Evolutionary conservation across 2,797 vertebrate species (phyloP), one percentile per base, ranked within the genome.

Genomic region (Gouania willdenowi): DNA sequence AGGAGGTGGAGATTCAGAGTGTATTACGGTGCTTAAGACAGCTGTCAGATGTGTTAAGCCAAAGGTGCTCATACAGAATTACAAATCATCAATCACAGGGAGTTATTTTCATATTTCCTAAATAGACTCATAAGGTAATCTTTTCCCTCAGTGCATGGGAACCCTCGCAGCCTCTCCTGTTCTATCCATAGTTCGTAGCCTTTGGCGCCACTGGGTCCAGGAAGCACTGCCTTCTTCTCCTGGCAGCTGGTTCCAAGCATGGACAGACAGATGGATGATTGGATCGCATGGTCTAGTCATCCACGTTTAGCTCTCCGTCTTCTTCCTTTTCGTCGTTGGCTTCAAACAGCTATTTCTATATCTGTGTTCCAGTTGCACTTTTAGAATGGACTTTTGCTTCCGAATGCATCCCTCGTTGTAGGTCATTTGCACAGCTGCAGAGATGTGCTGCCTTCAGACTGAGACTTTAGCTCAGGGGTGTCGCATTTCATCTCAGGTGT

Each of bases 121-220:
- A 77, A 75, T 56, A 45, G 60, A 35, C 15, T 42, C 23, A 39
- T 62, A 41, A 66, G 66, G 47, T 26, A 36, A 30, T 31, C 20
- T 44, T 79, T 78, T 72, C 59, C 64, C 22, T 44, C 58, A 53
- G 61, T 55, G 42, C 47, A 43, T 43, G 70, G 34, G 62, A 64
- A 70, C 71, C 52, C 28, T 13, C 44, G 9, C 25, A 29, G 56
- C 3, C 5, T 24, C 26, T 29, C 24, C 22, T 53, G 6, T 73
- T 57, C 77, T 76, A 60, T 49, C 79, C 56, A 59, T 67, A 75
- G 66, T 39, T 16, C 37, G 58, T 54, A 26, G 46, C 58, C 34
- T 13, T 43, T 0, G 79, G 81, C 74, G 79, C 75, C 83, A 69
- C 21, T 15, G 50, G 59, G 77, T 78, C 81, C 77, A 34, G 66